Evolutionary conservation across 1,140 invertebrate species (phyloP).

Genomic region (roundworm (Caenorhabditis elegans)): WBcel235 BX284604.4:13230001-13230500

Average conservation of each 20-base stretch:
- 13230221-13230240: no score
- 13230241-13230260: neutral
- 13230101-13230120: neutral
- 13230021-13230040: neutral
- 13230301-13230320: neutral
- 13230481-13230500: no score
- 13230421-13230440: no score
- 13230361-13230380: neutral
- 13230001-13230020: neutral
- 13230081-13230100: neutral
- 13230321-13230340: neutral
- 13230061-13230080: neutral
- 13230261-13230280: neutral
- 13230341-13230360: neutral
- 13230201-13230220: no score
- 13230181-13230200: no score
- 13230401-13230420: no score
- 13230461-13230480: no score
- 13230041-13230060: neutral
- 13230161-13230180: neutral
- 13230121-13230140: neutral
- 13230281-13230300: constrained; percentile 3
- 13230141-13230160: no score
- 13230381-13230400: no score
- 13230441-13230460: no score